These are phyloP conservation scores for Holothuria glaberrima DNA, from an alignment of 35 echinoderm and acorn worm genomes.

Conservation along the genomic window DNA sequence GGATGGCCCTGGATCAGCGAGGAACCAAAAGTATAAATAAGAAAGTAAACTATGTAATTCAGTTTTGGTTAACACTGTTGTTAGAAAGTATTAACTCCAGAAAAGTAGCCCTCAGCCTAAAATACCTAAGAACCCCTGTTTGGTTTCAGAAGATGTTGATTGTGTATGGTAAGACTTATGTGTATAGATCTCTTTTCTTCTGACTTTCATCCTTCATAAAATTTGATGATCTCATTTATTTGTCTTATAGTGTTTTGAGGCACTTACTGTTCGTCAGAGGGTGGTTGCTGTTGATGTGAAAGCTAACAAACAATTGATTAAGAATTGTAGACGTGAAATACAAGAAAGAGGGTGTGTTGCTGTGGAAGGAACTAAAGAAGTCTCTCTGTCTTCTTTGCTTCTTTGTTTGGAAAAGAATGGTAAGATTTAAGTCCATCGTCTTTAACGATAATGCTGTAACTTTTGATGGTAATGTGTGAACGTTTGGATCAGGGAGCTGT, in stretches of 20 bases:
- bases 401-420: slow-evolving; percentile 81
- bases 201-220: neutral
- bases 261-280: slow-evolving; percentile 77
- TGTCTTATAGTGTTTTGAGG: slow-evolving; percentile 74
- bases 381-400: slow-evolving; percentile 71
- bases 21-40: too few relatives aligned
- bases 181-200: neutral
- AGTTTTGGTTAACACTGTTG: too few relatives aligned
- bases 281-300: slow-evolving; percentile 78
- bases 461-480: too few relatives aligned
- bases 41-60: too few relatives aligned
- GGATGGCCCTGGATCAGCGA: too few relatives aligned
- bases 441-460: too few relatives aligned
- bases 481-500: too few relatives aligned
- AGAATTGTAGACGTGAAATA: slow-evolving; percentile 79
- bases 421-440: too few relatives aligned
- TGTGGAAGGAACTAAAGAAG: slow-evolving; percentile 16
- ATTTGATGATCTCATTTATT: neutral
- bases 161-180: too few relatives aligned
- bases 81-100: too few relatives aligned
- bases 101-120: too few relatives aligned
- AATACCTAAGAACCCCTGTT: neutral
- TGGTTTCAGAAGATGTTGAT: neutral
- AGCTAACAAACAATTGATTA: slow-evolving; percentile 68
- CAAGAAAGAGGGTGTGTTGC: slow-evolving; percentile 48